These are phyloP conservation scores for Helicoverpa assulta DNA, from an alignment of 2,888 invertebrate species.

Conservation along the genomic window DNA sequence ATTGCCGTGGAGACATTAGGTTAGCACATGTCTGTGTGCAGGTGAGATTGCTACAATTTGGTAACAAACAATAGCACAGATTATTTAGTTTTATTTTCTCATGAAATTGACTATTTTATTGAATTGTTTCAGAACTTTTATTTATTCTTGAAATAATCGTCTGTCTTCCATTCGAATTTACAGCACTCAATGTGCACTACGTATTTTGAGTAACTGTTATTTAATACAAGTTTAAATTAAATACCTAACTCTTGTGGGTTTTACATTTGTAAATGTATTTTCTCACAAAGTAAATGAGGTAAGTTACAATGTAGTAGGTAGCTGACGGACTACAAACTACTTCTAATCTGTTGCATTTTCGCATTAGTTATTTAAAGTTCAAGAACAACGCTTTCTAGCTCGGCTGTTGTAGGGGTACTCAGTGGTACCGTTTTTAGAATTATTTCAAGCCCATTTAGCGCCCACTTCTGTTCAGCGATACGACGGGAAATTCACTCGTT, in stretches of 20 bases:
- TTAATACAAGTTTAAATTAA: too few relatives aligned
- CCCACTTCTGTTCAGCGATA: constrained; percentile 31
- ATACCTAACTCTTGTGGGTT: neutral
- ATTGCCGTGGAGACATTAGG: constrained; percentile 60
- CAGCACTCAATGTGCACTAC: too few relatives aligned
- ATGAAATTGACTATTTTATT: neutral
- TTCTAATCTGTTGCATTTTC: constrained; percentile 11
- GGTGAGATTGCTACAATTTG: neutral
- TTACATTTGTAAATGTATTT: neutral
- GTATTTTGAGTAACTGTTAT: too few relatives aligned
- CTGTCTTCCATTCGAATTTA: too few relatives aligned
- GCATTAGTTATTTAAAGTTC: constrained; percentile 14
- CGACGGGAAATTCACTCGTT: constrained; percentile 17
- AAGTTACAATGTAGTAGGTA: too few relatives aligned
- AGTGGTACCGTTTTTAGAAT: constrained; percentile 24
- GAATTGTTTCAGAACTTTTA: too few relatives aligned
- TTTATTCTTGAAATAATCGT: too few relatives aligned
- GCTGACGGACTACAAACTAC: neutral
- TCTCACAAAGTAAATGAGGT: neutral
- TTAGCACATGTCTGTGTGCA: constrained; percentile 24
- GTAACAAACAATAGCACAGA: neutral
- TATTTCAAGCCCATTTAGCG: constrained; percentile 34
- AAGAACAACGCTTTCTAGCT: constrained; percentile 17
- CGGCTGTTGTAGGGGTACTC: constrained; percentile 21
- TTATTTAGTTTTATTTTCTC: neutral